phyloP scores from a whole-genome alignment of 2,113 vertebrate genomes.

The Silurus meridionalis region DNA sequence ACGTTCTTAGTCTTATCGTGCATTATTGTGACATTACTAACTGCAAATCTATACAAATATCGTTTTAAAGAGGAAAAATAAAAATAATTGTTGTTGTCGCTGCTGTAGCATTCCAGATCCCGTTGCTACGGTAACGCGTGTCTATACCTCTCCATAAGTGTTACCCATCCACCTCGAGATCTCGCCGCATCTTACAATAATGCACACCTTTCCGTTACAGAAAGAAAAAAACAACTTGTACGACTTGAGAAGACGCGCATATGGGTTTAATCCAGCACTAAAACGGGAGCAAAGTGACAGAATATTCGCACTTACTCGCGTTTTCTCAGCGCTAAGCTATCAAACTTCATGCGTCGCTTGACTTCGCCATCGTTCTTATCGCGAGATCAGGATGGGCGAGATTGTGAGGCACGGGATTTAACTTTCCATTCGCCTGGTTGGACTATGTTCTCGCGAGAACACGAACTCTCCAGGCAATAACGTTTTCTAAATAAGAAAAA shows the following conservation, averaged over 20 bases:
- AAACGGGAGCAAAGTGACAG: not conserved
- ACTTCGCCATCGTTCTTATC: not conserved
- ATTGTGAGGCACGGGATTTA: not conserved
- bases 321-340: conserved; percentile 22
- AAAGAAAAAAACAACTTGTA: not conserved
- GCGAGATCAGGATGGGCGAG: not conserved
- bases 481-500: no score
- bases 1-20: not conserved
- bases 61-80: not conserved
- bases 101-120: not conserved
- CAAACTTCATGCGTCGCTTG: not conserved
- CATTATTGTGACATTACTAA: not conserved
- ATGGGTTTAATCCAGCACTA: no score
- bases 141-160: not conserved
- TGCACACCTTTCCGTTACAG: no score
- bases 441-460: not conserved
- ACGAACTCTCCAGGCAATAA: no score
- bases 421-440: no score
- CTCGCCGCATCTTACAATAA: not conserved
- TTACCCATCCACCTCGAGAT: not conserved
- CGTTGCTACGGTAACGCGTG: conserved; percentile 55
- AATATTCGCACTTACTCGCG: not conserved
- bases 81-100: not conserved
- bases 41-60: not conserved
- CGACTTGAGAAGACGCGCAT: no score